Base-by-base conservation (phyloP, 2,797 vertebrate species). In the Melanotaenia maccullochi region DNA sequence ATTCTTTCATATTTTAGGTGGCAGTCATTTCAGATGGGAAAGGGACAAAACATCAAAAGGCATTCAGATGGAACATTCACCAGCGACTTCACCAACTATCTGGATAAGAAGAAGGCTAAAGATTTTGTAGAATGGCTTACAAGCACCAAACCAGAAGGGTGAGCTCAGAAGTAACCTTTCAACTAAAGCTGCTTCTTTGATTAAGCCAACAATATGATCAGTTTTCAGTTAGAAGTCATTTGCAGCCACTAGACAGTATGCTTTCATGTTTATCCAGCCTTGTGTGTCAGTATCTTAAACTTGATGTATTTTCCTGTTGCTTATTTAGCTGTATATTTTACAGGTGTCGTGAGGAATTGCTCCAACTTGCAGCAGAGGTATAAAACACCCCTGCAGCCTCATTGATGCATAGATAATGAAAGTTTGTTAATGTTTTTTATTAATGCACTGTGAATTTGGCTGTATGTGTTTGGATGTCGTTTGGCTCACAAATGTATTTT, bases 41-140 rank as follows among this genome's bases (percentile, higher is more conserved):
- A 87, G 28, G 59, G 83, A 13, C 89, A 40, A 14, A 82, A 80
- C 52, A 73, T 88, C n/a, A 95, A 93, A 85, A 79, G 95, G 1
- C 95, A 96, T 77, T 94, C 94, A 0, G 95, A 96, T 1, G 95
- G 95, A 11, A 96, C 94, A 0, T 96, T 95, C 87, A 90, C 85
- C 38, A 95, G 87, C 0, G 94, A 96, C 82, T 90, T 95, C 75
- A 94, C 92, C 3, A 76, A 62, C 25, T 89, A 93, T 78, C 85
- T 95, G 20, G 95, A 96, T 79, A 94, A 83, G 80, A 90, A 94
- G 67, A 96, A 95, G 73, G 94, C 94, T 40, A 95, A 94, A 84
- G 88, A 95, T 83, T 96, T 96, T 40, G 94, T 96, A 76, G 93
- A 94, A 18, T 96, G 95, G 96, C 92, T 96, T 85, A 89, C 93